Percentiles rank a stretch among this genome's conserved stretches.
These are phyloP conservation scores for Trichechus manatus DNA, from an alignment of 2,113 vertebrate genomes.

Conservation along the genomic window DNA sequence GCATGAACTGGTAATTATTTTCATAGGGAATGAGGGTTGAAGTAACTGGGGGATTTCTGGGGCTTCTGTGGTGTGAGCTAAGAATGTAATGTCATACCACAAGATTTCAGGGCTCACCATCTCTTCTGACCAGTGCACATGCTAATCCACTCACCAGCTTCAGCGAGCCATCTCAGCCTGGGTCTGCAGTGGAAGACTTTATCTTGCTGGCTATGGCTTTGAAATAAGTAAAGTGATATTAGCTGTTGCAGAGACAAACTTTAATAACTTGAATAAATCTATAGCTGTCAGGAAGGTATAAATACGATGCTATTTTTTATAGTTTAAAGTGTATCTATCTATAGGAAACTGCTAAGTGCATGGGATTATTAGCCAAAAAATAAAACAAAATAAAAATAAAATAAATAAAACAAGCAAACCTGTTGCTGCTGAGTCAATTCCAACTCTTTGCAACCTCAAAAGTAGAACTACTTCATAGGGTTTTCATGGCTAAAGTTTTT, in stretches of 20 bases:
- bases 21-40: constrained; percentile 55
- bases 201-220: background rate
- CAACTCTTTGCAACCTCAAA: background rate
- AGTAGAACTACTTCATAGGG: background rate
- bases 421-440: background rate
- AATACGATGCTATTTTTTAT: background rate
- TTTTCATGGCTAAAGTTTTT: background rate
- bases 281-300: background rate
- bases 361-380: background rate
- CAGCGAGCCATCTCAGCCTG: background rate
- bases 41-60: constrained; percentile 56
- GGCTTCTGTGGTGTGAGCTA: constrained; percentile 17
- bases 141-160: background rate
- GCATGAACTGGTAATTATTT: constrained; percentile 74
- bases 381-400: background rate
- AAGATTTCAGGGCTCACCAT: background rate
- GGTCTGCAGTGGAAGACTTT: background rate
- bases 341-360: background rate
- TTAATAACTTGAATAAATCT: background rate
- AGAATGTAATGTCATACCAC: constrained; percentile 31
- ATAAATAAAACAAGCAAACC: background rate
- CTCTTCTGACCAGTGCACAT: constrained; percentile 38
- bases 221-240: background rate
- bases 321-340: background rate
- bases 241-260: background rate